Percentiles rank a stretch among this genome's conserved stretches.
Evolutionary conservation across 2,888 invertebrate genomes (phyloP).

Genomic region (Dolomedes plantarius): DNA sequence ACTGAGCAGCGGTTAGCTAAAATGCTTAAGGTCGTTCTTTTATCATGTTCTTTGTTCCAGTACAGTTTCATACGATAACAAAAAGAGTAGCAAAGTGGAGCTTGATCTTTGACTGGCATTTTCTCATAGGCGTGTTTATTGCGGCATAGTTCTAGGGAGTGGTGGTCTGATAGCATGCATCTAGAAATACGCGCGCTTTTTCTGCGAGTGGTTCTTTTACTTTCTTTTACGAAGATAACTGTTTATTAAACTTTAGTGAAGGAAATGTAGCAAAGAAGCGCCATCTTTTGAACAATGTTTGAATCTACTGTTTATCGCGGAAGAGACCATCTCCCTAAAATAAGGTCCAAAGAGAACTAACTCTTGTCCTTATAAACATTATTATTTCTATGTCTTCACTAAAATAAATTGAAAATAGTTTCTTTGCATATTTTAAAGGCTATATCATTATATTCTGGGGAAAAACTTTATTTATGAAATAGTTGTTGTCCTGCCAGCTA

Average conservation of each 20-base stretch:
- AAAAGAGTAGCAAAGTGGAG: background rate
- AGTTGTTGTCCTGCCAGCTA: no score
- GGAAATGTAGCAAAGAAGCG: constrained; percentile 8
- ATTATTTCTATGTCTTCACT: no score
- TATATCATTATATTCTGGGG: no score
- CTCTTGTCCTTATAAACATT: no score
- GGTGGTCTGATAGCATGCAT: background rate
- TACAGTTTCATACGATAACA: constrained; percentile 21
- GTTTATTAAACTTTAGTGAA: constrained; percentile 1
- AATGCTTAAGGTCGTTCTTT: constrained; percentile 18
- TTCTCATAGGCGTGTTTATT: background rate
- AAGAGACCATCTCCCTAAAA: no score
- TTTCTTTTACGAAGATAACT: background rate
- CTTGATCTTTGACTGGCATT: background rate
- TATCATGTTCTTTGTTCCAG: constrained; percentile 39
- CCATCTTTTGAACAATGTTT: constrained; percentile 18
- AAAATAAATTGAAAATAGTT: no score
- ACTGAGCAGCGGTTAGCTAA: constrained; percentile 23
- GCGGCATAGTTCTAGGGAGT: background rate
- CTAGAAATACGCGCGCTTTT: constrained; percentile 2
- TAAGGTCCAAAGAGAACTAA: no score
- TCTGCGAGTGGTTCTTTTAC: background rate
- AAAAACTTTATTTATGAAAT: no score
- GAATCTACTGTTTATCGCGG: background rate
- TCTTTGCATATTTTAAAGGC: no score